Conservation (phyloP, 1,140 invertebrate genomes). For the Drosophila subpulchrella region DNA sequence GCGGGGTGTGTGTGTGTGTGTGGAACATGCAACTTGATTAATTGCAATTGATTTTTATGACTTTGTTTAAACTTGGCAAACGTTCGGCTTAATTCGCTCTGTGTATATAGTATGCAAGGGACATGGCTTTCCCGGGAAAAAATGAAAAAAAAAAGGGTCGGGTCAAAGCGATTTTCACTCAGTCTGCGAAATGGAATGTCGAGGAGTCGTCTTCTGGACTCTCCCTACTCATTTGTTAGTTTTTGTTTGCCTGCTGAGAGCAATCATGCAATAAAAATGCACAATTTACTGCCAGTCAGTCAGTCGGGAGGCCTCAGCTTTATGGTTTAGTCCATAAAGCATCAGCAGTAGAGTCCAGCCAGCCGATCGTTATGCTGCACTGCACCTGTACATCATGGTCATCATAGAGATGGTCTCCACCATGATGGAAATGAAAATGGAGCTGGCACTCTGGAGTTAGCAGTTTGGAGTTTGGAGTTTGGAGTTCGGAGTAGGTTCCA, state of each 20-base stretch:
- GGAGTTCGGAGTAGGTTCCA: slow-evolving; percentile 41
- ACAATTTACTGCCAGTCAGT: slow-evolving; percentile 52
- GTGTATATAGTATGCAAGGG: slow-evolving; percentile 2
- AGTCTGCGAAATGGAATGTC: slow-evolving; percentile 15
- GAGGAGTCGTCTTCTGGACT: slow-evolving; percentile 20
- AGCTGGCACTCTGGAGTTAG: neutral
- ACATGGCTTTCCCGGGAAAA: slow-evolving; percentile 33
- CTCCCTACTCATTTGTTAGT: neutral
- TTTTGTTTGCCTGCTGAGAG: slow-evolving; percentile 40
- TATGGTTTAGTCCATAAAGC: slow-evolving; percentile 59
- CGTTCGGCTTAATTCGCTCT: slow-evolving; percentile 29
- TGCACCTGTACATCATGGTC: slow-evolving; percentile 43
- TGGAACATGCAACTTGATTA: slow-evolving; percentile 50
- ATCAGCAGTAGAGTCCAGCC: slow-evolving; percentile 5
- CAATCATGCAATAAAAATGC: slow-evolving; percentile 60
- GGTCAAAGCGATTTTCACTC: slow-evolving; percentile 47
- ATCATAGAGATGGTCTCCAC: neutral
- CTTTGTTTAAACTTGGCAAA: slow-evolving; percentile 53
- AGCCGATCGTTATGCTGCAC: slow-evolving; percentile 43
- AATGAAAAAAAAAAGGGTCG: slow-evolving; percentile 1
- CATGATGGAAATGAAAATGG: neutral
- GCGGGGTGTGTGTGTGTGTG: neutral
- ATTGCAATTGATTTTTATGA: slow-evolving; percentile 75
- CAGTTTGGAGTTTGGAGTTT: neutral
- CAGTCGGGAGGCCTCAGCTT: slow-evolving; percentile 40